Base-by-base conservation (phyloP, 23 tunicate genomes). In the Styela clava region DNA sequence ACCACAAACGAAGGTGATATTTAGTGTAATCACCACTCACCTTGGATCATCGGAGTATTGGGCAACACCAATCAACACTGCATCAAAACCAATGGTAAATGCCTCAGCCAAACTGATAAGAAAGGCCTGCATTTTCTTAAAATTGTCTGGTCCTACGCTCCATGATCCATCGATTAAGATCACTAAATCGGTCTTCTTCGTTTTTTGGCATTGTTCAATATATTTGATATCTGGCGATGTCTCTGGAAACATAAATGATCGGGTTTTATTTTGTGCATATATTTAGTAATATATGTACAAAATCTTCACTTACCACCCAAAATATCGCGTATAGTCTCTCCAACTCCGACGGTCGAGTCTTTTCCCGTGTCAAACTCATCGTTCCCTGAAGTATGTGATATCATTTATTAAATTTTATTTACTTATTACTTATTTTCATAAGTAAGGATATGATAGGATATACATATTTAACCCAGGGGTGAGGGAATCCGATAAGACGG, bases 1-100 rank as follows among this genome's bases (percentile, higher is more conserved):
- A n/a, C n/a, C n/a, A n/a, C 19, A 61, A 21, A 61, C 64, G 64
- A 19, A 61, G 64, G 64, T 61, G 64, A 61, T 61, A 61, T 61
- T 61, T 19, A 19, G 64, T 19, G 20, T 61, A 61, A 19, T 21
- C 20, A 19, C 19, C 30, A 32, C 29, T 71, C 34, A 90, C 95
- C 90, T 85, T 32, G 99, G 86, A 78, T 95, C 91, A 79, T 95
- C 99, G 0, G 99, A 95, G 68, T 86, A 95, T 79, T 95, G 99
- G 5, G 92, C 99, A 31, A 90, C 25, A 21, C 99, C 99, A 24
- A 95, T 69, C 62, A 95, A 68, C 19, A 90, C 92, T 23, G 61
- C 61, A 24, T 83, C 81, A 64, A 71, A 68, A 21, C 99, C 92
- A 64, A 95, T 95, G 1, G 83, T 83, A 82, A 95, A 95, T 33